Base-by-base conservation (phyloP, 2,888 invertebrate species). In the Polydrusus tereticollis region DNA sequence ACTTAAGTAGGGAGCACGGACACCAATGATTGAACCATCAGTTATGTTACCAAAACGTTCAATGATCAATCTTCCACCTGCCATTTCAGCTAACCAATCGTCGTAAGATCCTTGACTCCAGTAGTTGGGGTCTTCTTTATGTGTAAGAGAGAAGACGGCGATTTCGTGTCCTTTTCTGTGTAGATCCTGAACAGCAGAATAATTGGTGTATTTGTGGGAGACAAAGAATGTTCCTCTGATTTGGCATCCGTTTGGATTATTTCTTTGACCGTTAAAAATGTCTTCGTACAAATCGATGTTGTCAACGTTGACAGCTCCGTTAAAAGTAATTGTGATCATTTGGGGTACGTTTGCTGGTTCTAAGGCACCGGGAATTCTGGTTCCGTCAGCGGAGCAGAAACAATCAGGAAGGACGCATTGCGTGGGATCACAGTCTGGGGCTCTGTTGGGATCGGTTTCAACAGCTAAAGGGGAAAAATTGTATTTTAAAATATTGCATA, bases 1-100 rank as follows among this genome's bases (percentile, higher is more conserved):
- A 63, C 96, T 89, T 63, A 96, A 87, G 83, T 95, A 96, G 3
- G 96, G 96, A 1, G 96, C 96, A 43, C 96, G 91, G 77, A 95
- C 88, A 14, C 95, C 95, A 79, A 96, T 94, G 77, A 97, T 94
- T 4, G 95, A 94, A 47, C 95, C 95, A 83, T 97, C 96, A 64
- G 95, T 94, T 79, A 97, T 95, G 85, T 97, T 97, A 67, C 96
- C 94, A 83, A 96, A 97, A 78, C 95, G 90, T 86, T 95, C 95
- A 77, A 93, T 88, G 81, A 97, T 95, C 74, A 96, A 87, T 79
- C 97, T 90, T 23, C 90, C 94, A 16, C 97, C 97, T 55, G 96
- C 96, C 96, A 97, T 96, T 86, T 97, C 97, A 76, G 96, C 96
- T 47, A 96, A 87, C 97, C 97, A 97, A 85, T 93, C 95, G 81